phyloP scores from a whole-genome alignment of 2,113 vertebrate genomes.

The Excalfactoria chinensis region DNA sequence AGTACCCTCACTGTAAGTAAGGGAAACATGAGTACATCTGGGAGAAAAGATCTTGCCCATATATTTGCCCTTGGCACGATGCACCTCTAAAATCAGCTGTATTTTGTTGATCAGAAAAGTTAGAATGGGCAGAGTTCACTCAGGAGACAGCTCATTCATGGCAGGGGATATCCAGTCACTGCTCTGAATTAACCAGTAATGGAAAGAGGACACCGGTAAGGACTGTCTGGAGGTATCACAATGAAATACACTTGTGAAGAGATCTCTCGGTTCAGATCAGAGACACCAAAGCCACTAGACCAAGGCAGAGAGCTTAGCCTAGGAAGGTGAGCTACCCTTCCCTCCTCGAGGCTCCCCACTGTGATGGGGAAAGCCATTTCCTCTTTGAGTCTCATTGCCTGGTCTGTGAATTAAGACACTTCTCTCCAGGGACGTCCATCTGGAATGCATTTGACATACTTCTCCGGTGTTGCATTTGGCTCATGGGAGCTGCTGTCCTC shows the following conservation, averaged over 20 bases:
- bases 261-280: background rate
- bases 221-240: background rate
- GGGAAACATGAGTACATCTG: background rate
- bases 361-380: constrained; percentile 28
- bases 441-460: constrained; percentile 63
- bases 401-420: constrained; percentile 57
- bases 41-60: background rate
- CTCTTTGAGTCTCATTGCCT: constrained; percentile 44
- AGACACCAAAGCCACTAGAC: background rate
- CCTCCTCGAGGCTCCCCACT: background rate
- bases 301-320: background rate
- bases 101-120: background rate
- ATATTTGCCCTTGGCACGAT: background rate
- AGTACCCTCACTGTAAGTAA: background rate
- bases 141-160: background rate
- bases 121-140: background rate
- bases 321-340: constrained; percentile 16
- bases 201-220: background rate
- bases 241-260: background rate
- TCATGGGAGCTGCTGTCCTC: constrained; percentile 59
- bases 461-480: constrained; percentile 53
- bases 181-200: background rate
- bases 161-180: background rate
- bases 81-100: background rate
- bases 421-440: constrained; percentile 53